Evolutionary conservation across 92 coral and sea anemone genomes (phyloP), one percentile per base, ranked within the genome.

Genomic region (Micromussa lordhowensis): DNA sequence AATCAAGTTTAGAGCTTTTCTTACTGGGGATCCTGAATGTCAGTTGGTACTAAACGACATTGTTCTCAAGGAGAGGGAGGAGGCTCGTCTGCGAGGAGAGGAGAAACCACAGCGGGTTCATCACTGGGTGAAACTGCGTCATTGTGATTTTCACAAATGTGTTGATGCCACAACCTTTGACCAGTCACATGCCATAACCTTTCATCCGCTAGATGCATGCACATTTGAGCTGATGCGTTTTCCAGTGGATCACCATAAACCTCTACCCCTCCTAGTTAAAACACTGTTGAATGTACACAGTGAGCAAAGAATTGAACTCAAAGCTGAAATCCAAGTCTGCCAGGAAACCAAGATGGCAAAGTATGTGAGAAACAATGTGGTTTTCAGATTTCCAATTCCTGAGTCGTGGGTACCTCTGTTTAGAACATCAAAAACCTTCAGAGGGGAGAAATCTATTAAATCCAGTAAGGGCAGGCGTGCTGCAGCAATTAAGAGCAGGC

Each of bases 171-270:
- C 68, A 76, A 81, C 92, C 7, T 98, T 93, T 86, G 79, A 88
- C 72, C 95, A 96, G 64, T 89, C 94, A 22, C 99, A 94, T 75
- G 91, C 93, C n/a, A 96, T 98, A 85, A 84, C 87, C 44, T 93
- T 98, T 70, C 98, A 98, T 82, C 99, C 99, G 0, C 85, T 98
- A 29, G 99, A 98, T 90, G 98, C 99, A 64, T 98, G 99, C 58
- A 98, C 98, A 12, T 98, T 98, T 92, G 99, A 98, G 78, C 87
- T 98, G 92, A 96, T 98, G 98, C 96, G 93, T n/a, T 98, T 98
- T 88, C 94, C 94, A n/a, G 98, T 95, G 34, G 91, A 93, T 1
- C 98, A 91, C 21, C 86, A 87, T 32, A 98, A 98, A 80, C 98
- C 98, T 66, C 86, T 98, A 29, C 99, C 99, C 15, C 94, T 98